Evolutionary conservation across 2,113 vertebrate species (phyloP).

Genomic region (Aegypius monachus): DNA sequence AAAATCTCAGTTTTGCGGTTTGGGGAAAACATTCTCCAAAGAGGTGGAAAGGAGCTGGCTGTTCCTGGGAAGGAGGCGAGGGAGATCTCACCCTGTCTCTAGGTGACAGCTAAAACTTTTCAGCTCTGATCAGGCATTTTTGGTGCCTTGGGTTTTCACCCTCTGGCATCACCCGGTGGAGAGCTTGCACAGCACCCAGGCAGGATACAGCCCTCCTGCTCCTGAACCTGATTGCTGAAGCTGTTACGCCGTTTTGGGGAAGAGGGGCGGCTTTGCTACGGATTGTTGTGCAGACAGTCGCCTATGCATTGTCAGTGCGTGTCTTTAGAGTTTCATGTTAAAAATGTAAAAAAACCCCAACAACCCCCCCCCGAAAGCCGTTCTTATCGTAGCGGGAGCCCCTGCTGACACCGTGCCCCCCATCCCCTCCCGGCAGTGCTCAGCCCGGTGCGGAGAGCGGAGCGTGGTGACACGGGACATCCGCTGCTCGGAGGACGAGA

Average conservation of each 20-base stretch:
- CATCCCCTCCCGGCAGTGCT: conserved; percentile 74
- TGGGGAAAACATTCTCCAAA: not conserved
- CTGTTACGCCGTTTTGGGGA: accelerated
- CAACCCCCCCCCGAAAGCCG: not conserved
- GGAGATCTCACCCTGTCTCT: not conserved
- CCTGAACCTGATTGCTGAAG: not conserved
- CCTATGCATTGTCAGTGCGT: accelerated
- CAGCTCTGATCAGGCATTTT: not conserved
- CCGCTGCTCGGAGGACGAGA: conserved; percentile 90
- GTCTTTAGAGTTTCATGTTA: not conserved
- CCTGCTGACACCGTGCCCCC: not conserved
- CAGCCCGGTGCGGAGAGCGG: conserved; percentile 86
- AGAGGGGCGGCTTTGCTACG: not conserved
- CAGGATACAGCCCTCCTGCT: not conserved
- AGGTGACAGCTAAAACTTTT: not conserved
- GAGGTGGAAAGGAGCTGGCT: conserved; percentile 16
- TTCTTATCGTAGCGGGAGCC: accelerated
- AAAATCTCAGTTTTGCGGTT: not conserved
- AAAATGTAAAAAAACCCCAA: not conserved
- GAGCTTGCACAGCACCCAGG: not conserved
- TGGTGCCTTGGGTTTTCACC: not conserved
- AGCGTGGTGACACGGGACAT: conserved; percentile 88
- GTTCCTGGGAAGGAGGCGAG: not conserved
- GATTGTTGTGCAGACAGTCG: not conserved
- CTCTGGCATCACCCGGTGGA: not conserved